phyloP scores from a whole-genome alignment of 2,113 vertebrate genomes.

The Ia io region DNA sequence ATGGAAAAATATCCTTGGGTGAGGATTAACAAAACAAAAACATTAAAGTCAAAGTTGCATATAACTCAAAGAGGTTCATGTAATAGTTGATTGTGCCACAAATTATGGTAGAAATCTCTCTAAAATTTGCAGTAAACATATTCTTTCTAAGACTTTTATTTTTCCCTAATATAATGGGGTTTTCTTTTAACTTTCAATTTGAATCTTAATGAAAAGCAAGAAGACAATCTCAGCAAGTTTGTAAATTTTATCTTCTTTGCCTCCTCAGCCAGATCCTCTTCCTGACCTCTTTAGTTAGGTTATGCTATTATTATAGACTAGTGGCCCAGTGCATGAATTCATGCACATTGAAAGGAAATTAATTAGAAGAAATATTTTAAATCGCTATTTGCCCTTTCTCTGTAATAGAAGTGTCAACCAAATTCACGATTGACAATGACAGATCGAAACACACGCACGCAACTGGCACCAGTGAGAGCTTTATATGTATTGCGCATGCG shows the following conservation, averaged over 20 bases:
- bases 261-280: not conserved
- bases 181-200: not conserved
- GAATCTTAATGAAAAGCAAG: conserved; percentile 25
- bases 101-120: not conserved
- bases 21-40: too few species aligned
- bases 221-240: conserved; percentile 1
- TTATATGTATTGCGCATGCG: too few species aligned
- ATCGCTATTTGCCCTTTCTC: too few species aligned
- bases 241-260: not conserved
- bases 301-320: not conserved
- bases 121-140: not conserved
- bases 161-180: not conserved
- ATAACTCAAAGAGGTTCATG: not conserved
- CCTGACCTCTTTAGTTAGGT: not conserved
- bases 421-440: too few species aligned
- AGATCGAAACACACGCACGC: too few species aligned
- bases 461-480: too few species aligned
- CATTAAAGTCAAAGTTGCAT: not conserved
- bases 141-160: not conserved
- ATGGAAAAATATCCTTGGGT: too few species aligned
- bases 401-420: too few species aligned
- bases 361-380: too few species aligned
- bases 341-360: too few species aligned
- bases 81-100: not conserved
- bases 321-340: too few species aligned